These are phyloP conservation scores for Antennarius striatus DNA, from an alignment of 2,113 vertebrate species.

Conservation along the genomic window DNA sequence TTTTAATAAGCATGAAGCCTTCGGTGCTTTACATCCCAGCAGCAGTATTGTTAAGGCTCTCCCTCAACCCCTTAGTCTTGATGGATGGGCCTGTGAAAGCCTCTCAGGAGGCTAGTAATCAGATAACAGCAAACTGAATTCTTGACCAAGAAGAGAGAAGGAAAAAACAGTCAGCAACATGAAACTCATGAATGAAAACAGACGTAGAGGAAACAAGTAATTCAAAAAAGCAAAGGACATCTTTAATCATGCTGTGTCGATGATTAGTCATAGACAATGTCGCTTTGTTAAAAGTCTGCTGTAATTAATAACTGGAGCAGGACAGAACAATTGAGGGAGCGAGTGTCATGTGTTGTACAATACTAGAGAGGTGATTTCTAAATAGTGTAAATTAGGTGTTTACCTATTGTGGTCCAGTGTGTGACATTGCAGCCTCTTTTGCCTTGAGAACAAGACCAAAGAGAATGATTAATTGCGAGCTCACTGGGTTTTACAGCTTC, in stretches of 20 bases:
- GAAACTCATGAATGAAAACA: constrained; percentile 59
- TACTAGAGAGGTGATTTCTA: constrained; percentile 81
- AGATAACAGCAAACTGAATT: constrained; percentile 69
- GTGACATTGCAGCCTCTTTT: constrained; percentile 75
- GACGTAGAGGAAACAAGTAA: constrained; percentile 42
- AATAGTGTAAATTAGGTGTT: constrained; percentile 83
- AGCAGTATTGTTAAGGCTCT: constrained; percentile 46
- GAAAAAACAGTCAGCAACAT: constrained; percentile 7
- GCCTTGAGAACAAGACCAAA: constrained; percentile 66
- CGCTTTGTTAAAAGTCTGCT: constrained; percentile 77
- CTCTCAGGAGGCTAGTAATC: constrained; percentile 70
- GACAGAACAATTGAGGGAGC: constrained; percentile 66
- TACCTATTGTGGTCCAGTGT: constrained; percentile 79
- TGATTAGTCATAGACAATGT: constrained; percentile 79
- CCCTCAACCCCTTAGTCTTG: constrained; percentile 65
- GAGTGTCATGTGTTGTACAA: constrained; percentile 76
- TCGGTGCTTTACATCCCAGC: constrained; percentile 51
- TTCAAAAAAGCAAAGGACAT: constrained; percentile 65
- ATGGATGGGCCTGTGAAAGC: constrained; percentile 72
- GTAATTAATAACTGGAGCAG: constrained; percentile 78
- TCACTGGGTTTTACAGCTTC: constrained; percentile 85
- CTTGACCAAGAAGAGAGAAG: constrained; percentile 46
- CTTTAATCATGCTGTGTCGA: constrained; percentile 77
- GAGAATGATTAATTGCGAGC: constrained; percentile 82
- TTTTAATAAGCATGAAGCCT: constrained; percentile 52